Percentiles rank a stretch among this genome's conserved stretches.
These are phyloP conservation scores for Nasonovia ribisnigri DNA, from an alignment of 2,888 invertebrate species.

Conservation along the genomic window DNA sequence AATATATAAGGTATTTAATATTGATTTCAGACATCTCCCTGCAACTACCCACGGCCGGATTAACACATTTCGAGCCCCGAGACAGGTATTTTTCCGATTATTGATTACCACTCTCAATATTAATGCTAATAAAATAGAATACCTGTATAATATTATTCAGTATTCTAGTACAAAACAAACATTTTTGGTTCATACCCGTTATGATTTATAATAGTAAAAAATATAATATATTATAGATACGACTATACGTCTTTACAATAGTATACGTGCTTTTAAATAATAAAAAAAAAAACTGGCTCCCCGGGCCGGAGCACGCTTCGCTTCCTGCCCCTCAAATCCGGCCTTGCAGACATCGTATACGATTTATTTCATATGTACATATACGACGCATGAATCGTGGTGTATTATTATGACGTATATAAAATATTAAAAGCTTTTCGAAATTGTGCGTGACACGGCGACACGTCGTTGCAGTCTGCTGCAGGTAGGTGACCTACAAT, in stretches of 20 bases:
- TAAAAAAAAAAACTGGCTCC: background rate
- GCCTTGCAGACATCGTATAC: background rate
- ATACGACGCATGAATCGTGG: background rate
- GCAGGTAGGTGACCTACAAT: background rate
- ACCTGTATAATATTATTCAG: background rate
- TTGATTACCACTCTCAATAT: background rate
- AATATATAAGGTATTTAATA: background rate
- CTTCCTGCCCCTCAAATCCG: background rate
- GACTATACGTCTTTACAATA: background rate
- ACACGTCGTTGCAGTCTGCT: background rate
- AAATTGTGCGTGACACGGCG: background rate
- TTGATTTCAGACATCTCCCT: background rate
- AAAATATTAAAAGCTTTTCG: background rate
- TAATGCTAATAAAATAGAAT: background rate
- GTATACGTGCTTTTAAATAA: background rate
- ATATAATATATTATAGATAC: background rate
- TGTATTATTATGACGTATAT: background rate
- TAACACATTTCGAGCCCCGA: background rate
- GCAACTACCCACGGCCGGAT: background rate
- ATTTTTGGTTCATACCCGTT: background rate
- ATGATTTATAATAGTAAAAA: background rate
- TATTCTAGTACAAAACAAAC: background rate
- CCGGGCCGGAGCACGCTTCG: background rate
- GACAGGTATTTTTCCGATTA: background rate
- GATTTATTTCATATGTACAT: background rate